Evolutionary conservation across 2,113 vertebrate genomes (phyloP), one percentile per base, ranked within the genome.

Genomic region (Limnothrissa miodon): DNA sequence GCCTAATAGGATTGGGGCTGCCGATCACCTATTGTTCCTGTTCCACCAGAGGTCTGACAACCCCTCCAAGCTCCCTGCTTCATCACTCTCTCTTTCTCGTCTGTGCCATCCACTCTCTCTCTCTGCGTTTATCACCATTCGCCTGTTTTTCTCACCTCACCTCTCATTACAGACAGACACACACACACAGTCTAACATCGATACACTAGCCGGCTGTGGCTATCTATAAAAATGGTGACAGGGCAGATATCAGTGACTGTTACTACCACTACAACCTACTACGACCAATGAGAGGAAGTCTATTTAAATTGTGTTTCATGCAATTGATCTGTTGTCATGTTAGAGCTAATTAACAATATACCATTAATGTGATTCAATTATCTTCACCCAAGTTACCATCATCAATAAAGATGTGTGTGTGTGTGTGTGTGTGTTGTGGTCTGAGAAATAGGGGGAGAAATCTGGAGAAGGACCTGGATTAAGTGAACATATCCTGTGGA

Each of bases 1-100:
- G 86, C 90, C 91, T 94, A 95, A 95, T 93, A 91, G 93, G 94
- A 95, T 95, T 93, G 87, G 84, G 89, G 82, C 86, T 78, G 84
- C 86, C 84, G 87, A 87, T 82, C 88, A 85, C 86, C 84, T 85
- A 86, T 85, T 81, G 83, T 74, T 83, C 78, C 82, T 78, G 81
- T 80, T 83, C 87, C 81, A 80, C 78, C 86, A 85, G 86, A 83
- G 85, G 87, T 74, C 83, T 70, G 29, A 13, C n/a, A 39, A 80
- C 74, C 87, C 87, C 87, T 88, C 90, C 87, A 42, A 42, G 85
- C 85, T 88, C 81, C 91, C 89, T 87, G 25, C 86, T 70, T 23
- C 87, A 80, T 83, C 85, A 66, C 82, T 80, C 85, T 23, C 85
- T 81, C 85, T 19, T 81, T 90, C n/a, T 87, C 89, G 88, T 90